Conservation (phyloP, 2,888 invertebrate species). For the Clunio marinus region DNA sequence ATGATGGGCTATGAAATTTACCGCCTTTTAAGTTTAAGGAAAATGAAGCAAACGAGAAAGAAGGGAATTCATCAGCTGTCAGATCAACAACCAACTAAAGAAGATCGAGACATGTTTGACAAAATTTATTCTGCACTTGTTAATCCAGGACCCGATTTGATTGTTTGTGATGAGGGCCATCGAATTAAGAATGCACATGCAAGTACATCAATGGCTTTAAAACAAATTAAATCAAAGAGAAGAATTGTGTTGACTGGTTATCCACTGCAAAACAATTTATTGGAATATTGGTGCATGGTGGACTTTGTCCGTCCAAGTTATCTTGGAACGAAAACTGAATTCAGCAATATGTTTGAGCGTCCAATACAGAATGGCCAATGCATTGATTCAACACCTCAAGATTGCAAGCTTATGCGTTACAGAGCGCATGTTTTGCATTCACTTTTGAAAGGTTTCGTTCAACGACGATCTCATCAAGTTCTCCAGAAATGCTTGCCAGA, state of each 20-base stretch:
- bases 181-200: constrained; percentile 97
- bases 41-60: constrained; percentile 59
- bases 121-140: constrained; percentile 81
- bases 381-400: constrained; percentile 91
- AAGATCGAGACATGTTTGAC: constrained; percentile 71
- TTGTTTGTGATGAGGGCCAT: constrained; percentile 96
- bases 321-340: constrained; percentile 93
- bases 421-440: constrained; percentile 95
- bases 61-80: constrained; percentile 43
- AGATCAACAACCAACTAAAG: constrained; percentile 54
- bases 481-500: constrained; percentile 87
- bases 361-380: constrained; percentile 99
- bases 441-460: constrained; percentile 91
- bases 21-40: constrained; percentile 78
- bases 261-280: constrained; percentile 94
- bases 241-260: constrained; percentile 96
- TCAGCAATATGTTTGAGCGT: constrained; percentile 97
- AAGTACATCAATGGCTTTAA: constrained; percentile 90
- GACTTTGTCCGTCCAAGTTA: constrained; percentile 97
- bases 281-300: constrained; percentile 99
- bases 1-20: constrained; percentile 97
- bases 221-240: constrained; percentile 89
- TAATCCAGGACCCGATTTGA: constrained; percentile 87
- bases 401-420: constrained; percentile 89
- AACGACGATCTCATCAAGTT: constrained; percentile 89